Conservation (phyloP, 2,888 invertebrate species). For the Amblyjoppa proteus region DNA sequence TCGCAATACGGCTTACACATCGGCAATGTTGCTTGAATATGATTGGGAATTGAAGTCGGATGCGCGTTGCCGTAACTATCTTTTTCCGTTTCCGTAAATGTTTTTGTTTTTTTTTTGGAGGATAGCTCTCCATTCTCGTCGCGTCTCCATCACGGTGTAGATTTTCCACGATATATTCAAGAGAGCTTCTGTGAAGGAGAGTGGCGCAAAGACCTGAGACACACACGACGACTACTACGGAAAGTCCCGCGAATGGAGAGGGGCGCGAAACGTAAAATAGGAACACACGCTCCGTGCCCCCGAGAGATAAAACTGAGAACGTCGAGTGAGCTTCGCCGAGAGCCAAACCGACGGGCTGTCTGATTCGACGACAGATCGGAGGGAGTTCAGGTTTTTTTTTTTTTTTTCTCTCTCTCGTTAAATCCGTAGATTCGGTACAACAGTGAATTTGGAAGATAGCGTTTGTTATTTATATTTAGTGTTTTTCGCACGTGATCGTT, state of each 20-base stretch:
- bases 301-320: slow-evolving; percentile 66
- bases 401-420: background rate
- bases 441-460: background rate
- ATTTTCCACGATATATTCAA: slow-evolving; percentile 2
- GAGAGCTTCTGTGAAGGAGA: background rate
- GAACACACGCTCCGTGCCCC: slow-evolving; percentile 58
- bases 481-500: background rate
- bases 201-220: background rate
- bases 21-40: background rate
- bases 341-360: slow-evolving; percentile 56
- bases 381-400: slow-evolving; percentile 16
- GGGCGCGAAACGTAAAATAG: slow-evolving; percentile 61
- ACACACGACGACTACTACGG: slow-evolving; percentile 5
- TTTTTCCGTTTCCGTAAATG: background rate
- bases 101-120: background rate
- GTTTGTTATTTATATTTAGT: background rate
- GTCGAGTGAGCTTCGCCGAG: slow-evolving; percentile 59
- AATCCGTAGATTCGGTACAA: background rate
- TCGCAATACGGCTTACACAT: background rate
- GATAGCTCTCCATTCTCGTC: too few species aligned
- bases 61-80: background rate
- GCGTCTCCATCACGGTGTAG: background rate
- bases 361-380: slow-evolving; percentile 46
- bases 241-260: slow-evolving; percentile 38
- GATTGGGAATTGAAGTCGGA: background rate